Conservation (phyloP, 2,797 vertebrate species). For the Moxostoma hubbsi region DNA sequence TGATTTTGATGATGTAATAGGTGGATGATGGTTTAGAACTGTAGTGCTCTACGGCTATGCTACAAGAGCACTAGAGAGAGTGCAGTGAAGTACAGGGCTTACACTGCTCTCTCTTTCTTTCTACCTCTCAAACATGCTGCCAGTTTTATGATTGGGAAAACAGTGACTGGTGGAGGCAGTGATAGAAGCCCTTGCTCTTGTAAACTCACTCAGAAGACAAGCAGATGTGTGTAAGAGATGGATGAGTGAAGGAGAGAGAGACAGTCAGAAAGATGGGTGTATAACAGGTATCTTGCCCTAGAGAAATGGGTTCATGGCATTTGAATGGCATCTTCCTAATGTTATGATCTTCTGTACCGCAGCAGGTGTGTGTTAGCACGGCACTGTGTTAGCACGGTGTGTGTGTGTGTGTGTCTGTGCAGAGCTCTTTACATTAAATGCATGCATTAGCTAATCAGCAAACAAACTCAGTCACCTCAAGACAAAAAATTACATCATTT, state of each 20-base stretch:
- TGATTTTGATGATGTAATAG: slow-evolving; percentile 43
- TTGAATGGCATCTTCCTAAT: slow-evolving; percentile 12
- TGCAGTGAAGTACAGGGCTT: not conserved
- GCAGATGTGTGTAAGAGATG: slow-evolving; percentile 53
- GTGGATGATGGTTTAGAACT: slow-evolving; percentile 34
- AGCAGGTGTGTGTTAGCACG: slow-evolving; percentile 30
- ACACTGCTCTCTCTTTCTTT: slow-evolving; percentile 32
- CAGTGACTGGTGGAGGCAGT: slow-evolving; percentile 48
- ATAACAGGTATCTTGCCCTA: slow-evolving; percentile 14
- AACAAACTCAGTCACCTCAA: slow-evolving; percentile 68
- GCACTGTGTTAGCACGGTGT: too few species aligned
- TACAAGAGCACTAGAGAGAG: slow-evolving; percentile 38
- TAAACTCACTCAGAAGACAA: slow-evolving; percentile 51
- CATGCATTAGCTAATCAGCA: slow-evolving; percentile 54
- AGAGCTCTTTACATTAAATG: slow-evolving; percentile 55
- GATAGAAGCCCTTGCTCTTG: slow-evolving; percentile 60
- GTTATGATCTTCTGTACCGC: slow-evolving; percentile 24
- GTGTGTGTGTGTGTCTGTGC: not conserved
- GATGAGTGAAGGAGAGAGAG: slow-evolving; percentile 19
- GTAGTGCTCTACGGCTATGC: slow-evolving; percentile 32
- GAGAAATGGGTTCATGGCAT: slow-evolving; percentile 5
- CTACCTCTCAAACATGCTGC: slow-evolving; percentile 54
- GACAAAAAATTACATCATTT: slow-evolving; percentile 57
- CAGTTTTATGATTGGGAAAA: slow-evolving; percentile 73
- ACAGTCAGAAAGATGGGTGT: slow-evolving; percentile 21